Evolutionary conservation across 2,888 invertebrate species (phyloP).

Genomic region (Hypomecis atomaria): DNA sequence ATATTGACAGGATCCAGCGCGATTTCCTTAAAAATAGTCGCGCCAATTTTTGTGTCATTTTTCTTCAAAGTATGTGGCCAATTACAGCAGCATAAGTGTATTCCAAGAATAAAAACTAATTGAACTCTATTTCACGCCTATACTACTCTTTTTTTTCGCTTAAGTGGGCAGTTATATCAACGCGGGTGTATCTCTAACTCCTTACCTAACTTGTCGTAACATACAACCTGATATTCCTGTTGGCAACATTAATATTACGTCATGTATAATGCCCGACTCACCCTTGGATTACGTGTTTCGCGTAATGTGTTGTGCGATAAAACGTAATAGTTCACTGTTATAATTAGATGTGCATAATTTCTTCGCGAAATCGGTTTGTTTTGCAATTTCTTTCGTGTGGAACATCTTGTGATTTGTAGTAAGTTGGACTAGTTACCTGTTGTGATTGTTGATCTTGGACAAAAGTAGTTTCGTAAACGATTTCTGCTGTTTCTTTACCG

Average conservation of each 20-base stretch:
- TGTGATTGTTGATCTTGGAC: slow-evolving; percentile 16
- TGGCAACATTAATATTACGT: slow-evolving; percentile 34
- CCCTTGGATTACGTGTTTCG: slow-evolving; percentile 44
- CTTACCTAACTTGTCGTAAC: slow-evolving; percentile 72
- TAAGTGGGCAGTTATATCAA: slow-evolving; percentile 5
- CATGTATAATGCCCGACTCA: slow-evolving; percentile 35
- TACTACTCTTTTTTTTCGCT: slow-evolving; percentile 5
- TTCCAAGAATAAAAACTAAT: not conserved
- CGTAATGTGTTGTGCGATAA: slow-evolving; percentile 40
- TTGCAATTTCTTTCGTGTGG: slow-evolving; percentile 12
- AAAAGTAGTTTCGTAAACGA: slow-evolving; percentile 12
- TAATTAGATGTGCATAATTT: slow-evolving; percentile 40
- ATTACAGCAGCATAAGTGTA: not conserved
- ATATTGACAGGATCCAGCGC: not conserved
- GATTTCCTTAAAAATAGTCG: not conserved
- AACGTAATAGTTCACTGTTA: slow-evolving; percentile 27
- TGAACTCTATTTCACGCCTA: not conserved
- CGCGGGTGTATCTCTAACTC: slow-evolving; percentile 41
- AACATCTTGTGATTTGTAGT: slow-evolving; percentile 20
- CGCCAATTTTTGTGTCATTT: slow-evolving; percentile 2
- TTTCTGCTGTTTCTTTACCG: slow-evolving; percentile 11
- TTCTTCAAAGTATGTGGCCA: not conserved
- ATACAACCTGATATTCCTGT: slow-evolving; percentile 49
- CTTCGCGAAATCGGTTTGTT: slow-evolving; percentile 19
- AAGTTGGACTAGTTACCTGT: slow-evolving; percentile 12